Evolutionary conservation across 2,888 invertebrate species (phyloP), one percentile per base, ranked within the genome.

Genomic region (Anoplius nigerrimus): DNA sequence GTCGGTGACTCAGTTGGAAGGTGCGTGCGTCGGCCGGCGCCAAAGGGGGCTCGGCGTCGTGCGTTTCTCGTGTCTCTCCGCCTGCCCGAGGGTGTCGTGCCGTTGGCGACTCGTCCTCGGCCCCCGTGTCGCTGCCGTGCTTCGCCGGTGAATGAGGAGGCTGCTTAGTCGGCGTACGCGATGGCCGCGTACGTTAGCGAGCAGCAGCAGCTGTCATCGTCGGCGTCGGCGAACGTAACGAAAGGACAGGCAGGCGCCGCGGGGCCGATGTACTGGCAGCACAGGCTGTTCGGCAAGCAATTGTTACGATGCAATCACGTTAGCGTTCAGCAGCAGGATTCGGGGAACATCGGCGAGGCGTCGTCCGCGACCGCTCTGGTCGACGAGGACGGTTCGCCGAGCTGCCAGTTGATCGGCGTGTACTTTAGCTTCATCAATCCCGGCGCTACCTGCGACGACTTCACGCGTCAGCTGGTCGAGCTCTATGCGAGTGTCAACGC

Each of bases 361-460:
- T 34, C 34, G 34, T 1, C 11, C 51, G 69, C n/a, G n/a, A 80
- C 74, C 51, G 69, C 72, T 6, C 77, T 83, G 43, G 66, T 81
- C 52, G 79, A 78, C 63, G 84, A 81, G 16, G 78, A 80, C 58
- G 75, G 81, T 42, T 74, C 63, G 3, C 63, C 84, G 18, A 69
- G 71, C 51, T 87, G 84, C 79, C 85, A 87, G 68, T 82, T 91
- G 60, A 92, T 92, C 80, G 93, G 93, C 34, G 90, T 93, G 74
- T 94, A 93, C 85, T 94, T 94, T 86, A 93, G 93, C 58, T 93
- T 94, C 84, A 93, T 93, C 16, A 93, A 93, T 80, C 92, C 93
- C 71, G 93, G 92, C 86, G 91, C 92, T 72, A 91, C 91, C 55
- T 92, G 92, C 90, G 93, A 93, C 83, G 93, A 94, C 82, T 93